Percentiles rank a stretch among this genome's conserved stretches.
phyloP scores from a whole-genome alignment of 2,797 vertebrate species.

The Chrysolophus pictus region DNA sequence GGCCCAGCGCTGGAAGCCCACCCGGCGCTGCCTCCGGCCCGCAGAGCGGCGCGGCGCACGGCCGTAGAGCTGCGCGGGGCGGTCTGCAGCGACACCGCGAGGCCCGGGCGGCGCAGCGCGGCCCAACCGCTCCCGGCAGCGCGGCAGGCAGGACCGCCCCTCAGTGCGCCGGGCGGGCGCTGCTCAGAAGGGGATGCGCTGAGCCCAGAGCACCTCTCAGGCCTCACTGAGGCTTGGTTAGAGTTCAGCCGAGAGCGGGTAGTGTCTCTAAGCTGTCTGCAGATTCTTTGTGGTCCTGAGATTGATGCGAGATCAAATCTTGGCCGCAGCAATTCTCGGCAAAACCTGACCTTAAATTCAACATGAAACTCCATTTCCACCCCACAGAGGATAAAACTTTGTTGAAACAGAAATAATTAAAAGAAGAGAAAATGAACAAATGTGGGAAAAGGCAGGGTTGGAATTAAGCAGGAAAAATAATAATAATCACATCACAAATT shows the following conservation, averaged over 20 bases:
- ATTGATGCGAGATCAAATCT: background rate
- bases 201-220: background rate
- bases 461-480: background rate
- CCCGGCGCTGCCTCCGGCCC: too few species aligned
- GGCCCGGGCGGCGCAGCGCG: background rate
- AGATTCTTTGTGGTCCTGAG: background rate
- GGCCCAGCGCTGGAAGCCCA: too few species aligned
- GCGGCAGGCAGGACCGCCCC: background rate
- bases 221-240: background rate
- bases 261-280: background rate
- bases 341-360: background rate
- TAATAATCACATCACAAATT: constrained; percentile 9
- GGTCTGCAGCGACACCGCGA: constrained; percentile 16
- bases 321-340: background rate
- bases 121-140: background rate
- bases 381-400: background rate
- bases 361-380: background rate
- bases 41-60: too few species aligned
- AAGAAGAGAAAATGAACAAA: background rate
- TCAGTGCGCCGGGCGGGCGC: fast-evolving
- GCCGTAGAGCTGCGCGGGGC: background rate
- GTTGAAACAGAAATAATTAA: background rate
- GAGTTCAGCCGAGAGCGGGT: background rate
- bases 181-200: background rate
- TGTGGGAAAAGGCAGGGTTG: background rate